Percentiles rank a stretch among this genome's conserved stretches.
Evolutionary conservation across 2,888 invertebrate genomes (phyloP).

Genomic region (Candidula unifasciata): DNA sequence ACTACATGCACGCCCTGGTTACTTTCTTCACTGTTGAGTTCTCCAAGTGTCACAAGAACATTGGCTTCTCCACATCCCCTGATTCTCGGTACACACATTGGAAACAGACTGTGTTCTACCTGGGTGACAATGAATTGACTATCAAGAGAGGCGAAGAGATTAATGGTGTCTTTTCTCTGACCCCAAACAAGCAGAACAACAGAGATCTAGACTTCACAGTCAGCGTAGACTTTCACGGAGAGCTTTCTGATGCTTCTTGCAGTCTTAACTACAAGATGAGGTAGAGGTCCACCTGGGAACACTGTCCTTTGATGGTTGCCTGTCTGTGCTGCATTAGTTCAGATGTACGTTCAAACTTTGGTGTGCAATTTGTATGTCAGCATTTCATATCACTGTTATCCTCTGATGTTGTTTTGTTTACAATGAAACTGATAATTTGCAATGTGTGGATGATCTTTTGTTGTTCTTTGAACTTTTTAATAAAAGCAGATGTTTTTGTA

Average conservation of each 20-base stretch:
- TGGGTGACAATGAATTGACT: constrained; percentile 91
- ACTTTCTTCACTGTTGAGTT: constrained; percentile 99
- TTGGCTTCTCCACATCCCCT: constrained; percentile 97
- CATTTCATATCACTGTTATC: too few species aligned
- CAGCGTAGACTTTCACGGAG: constrained; percentile 90
- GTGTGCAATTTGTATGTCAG: too few species aligned
- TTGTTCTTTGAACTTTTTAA: too few species aligned
- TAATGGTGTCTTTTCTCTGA: constrained; percentile 93
- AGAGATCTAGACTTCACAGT: constrained; percentile 97
- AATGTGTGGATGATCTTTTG: too few species aligned
- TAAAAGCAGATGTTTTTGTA: too few species aligned
- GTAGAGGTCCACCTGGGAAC: constrained; percentile 59
- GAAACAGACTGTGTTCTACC: constrained; percentile 99
- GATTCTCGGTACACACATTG: constrained; percentile 99
- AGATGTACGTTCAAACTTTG: too few species aligned
- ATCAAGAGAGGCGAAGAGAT: constrained; percentile 96
- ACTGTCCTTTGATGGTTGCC: too few species aligned
- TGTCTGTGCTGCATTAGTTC: too few species aligned
- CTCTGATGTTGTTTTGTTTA: too few species aligned
- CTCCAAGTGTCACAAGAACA: constrained; percentile 98
- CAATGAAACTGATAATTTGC: too few species aligned
- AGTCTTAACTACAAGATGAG: constrained; percentile 80
- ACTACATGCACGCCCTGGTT: constrained; percentile 97
- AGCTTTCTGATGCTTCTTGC: constrained; percentile 78
- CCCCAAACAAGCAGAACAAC: constrained; percentile 96